Percentiles rank a stretch among this genome's conserved stretches.
These are phyloP conservation scores for Diglossa cyanea DNA, from an alignment of 2,797 vertebrate species.

Conservation along the genomic window DNA sequence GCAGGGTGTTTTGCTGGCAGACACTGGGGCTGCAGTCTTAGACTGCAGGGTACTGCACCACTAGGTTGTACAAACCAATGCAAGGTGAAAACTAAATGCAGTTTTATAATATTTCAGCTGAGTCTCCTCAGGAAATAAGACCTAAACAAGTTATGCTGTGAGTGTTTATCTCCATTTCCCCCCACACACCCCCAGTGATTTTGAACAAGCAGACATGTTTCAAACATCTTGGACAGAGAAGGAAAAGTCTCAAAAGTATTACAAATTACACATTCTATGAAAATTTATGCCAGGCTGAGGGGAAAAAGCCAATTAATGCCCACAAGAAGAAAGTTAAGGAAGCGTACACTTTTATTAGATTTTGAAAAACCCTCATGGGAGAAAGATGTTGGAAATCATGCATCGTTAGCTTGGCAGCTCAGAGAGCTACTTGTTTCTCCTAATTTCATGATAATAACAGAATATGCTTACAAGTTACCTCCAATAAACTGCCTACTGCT, in stretches of 20 bases:
- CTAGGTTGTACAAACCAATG: neutral
- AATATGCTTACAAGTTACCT: neutral
- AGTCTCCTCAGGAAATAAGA: neutral
- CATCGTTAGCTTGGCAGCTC: conserved; percentile 32
- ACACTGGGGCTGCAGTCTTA: neutral
- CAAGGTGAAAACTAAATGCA: neutral
- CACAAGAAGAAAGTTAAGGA: conserved; percentile 31
- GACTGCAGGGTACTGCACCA: neutral
- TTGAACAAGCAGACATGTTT: neutral
- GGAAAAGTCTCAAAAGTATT: conserved; percentile 7
- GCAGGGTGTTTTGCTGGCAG: neutral
- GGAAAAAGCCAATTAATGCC: conserved; percentile 42
- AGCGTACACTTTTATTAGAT: neutral
- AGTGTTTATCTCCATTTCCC: neutral
- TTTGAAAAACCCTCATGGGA: conserved; percentile 31
- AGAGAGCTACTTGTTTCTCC: conserved; percentile 19
- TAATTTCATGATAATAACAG: conserved; percentile 33
- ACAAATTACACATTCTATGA: neutral
- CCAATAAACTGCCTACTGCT: neutral
- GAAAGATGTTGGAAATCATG: conserved; percentile 2
- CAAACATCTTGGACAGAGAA: neutral
- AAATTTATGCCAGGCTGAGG: neutral
- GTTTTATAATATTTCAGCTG: neutral
- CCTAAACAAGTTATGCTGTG: neutral
- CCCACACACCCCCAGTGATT: neutral